phyloP scores from a whole-genome alignment of 2,888 invertebrate species.

The Ashinkailepas kermadecensis region DNA sequence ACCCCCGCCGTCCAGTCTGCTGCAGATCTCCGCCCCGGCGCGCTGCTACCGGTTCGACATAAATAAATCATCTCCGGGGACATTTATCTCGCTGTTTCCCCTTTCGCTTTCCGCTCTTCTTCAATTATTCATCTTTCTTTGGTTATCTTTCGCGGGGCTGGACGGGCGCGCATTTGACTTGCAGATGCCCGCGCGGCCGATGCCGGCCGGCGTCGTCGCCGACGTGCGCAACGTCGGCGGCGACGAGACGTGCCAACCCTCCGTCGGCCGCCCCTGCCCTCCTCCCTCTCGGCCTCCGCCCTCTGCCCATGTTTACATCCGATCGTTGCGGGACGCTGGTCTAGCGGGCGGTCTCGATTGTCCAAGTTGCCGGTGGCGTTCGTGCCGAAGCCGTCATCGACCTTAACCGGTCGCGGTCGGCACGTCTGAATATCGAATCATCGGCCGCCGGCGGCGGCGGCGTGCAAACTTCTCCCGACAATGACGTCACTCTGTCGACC shows the following conservation, averaged over 20 bases:
- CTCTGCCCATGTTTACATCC: too few relatives aligned
- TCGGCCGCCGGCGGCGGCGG: too few relatives aligned
- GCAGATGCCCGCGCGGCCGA: not conserved
- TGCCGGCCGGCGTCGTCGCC: not conserved
- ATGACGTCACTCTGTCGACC: too few relatives aligned
- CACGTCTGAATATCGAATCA: too few relatives aligned
- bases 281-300: too few relatives aligned
- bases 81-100: conserved; percentile 19
- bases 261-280: too few relatives aligned
- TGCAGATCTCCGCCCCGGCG: not conserved
- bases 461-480: too few relatives aligned
- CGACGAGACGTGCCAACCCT: not conserved
- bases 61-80: not conserved
- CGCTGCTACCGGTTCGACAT: not conserved
- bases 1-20: not conserved
- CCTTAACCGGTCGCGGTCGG: too few relatives aligned
- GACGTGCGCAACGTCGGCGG: not conserved
- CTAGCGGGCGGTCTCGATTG: too few relatives aligned
- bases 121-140: conserved; percentile 21
- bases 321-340: too few relatives aligned
- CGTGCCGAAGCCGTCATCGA: too few relatives aligned
- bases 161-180: conserved; percentile 1
- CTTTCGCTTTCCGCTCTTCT: conserved; percentile 14
- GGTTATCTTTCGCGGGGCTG: not conserved
- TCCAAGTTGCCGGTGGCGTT: too few relatives aligned